phyloP scores from a whole-genome alignment of 92 coral and sea anemone genomes.

The Montipora capitata region DNA sequence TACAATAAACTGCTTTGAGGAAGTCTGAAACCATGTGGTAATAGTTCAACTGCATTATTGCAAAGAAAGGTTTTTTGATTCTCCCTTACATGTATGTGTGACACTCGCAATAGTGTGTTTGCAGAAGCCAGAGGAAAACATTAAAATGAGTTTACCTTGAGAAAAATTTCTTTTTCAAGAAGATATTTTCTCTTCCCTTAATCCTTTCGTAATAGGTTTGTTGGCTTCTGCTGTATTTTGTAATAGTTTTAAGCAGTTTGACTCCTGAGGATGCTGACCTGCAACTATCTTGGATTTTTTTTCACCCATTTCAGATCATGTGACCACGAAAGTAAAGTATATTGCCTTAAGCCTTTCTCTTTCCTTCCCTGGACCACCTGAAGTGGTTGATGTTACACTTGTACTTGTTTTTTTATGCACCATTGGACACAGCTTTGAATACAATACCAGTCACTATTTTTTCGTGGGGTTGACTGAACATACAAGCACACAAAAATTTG shows the following conservation, averaged over 20 bases:
- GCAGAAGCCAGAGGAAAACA: constrained; percentile 18
- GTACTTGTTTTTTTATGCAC: constrained; percentile 5
- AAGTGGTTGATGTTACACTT: constrained; percentile 25
- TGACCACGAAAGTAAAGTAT: constrained; percentile 6
- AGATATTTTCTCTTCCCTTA: constrained; percentile 23
- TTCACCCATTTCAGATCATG: constrained; percentile 13
- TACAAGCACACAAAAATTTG: constrained; percentile 29
- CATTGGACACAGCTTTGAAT: constrained; percentile 24
- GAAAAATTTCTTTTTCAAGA: constrained; percentile 16
- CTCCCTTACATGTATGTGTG: constrained; percentile 25
- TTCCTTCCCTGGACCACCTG: constrained; percentile 32
- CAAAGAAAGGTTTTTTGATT: constrained; percentile 10
- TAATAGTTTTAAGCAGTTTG: constrained; percentile 14
- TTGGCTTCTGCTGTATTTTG: constrained; percentile 29
- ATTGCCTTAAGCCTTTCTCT: constrained; percentile 11
- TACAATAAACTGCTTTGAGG: constrained; percentile 33
- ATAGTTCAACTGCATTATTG: constrained; percentile 29
- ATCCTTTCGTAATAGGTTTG: constrained; percentile 14
- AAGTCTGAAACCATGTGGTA: constrained; percentile 28
- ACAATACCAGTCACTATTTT: constrained; percentile 22
- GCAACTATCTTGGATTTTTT: constrained; percentile 17
- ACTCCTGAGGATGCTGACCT: constrained; percentile 19
- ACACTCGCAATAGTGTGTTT: constrained; percentile 29
- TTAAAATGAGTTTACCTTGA: constrained; percentile 14
- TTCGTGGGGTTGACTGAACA: neutral